These are phyloP conservation scores for Acipenser ruthenus DNA, from an alignment of 2,797 vertebrate genomes.

Conservation along the genomic window DNA sequence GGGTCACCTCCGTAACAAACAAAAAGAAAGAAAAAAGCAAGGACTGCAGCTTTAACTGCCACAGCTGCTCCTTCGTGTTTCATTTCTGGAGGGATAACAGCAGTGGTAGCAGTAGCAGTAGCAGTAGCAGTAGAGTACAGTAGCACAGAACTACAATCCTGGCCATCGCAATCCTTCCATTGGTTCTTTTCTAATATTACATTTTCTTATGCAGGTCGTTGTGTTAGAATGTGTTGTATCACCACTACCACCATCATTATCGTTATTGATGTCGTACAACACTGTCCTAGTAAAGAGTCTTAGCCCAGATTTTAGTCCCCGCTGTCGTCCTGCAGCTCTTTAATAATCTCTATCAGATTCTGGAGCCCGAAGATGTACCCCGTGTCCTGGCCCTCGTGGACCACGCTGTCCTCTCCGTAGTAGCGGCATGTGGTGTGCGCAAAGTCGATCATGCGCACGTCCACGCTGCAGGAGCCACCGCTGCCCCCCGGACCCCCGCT, in stretches of 20 bases:
- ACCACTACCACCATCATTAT: slow-evolving; percentile 31
- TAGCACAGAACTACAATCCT: slow-evolving; percentile 26
- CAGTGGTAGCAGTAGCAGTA: too few relatives aligned
- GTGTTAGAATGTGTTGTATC: background rate
- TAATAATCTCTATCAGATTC: slow-evolving; percentile 96
- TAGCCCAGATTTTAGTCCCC: slow-evolving; percentile 64
- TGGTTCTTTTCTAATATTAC: too few relatives aligned
- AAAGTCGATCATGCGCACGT: slow-evolving; percentile 98
- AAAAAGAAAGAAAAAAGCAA: slow-evolving; percentile 17
- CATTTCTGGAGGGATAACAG: too few relatives aligned
- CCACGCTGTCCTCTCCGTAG: slow-evolving; percentile 92
- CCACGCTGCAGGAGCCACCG: slow-evolving; percentile 49
- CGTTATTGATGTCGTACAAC: slow-evolving; percentile 17
- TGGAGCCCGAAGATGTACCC: slow-evolving; percentile 97
- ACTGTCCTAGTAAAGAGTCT: background rate
- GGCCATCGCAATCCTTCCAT: slow-evolving; percentile 18
- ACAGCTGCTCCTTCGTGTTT: too few relatives aligned
- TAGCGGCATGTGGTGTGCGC: slow-evolving; percentile 96
- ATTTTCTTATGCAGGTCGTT: background rate
- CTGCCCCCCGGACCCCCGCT: slow-evolving; percentile 29
- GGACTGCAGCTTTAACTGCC: slow-evolving; percentile 12
- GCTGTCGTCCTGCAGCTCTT: slow-evolving; percentile 90
- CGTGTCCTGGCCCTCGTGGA: slow-evolving; percentile 94
- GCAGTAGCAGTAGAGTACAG: background rate
- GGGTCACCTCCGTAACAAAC: background rate